phyloP scores from a whole-genome alignment of 1,140 invertebrate genomes.

The Apis mellifera region DNA sequence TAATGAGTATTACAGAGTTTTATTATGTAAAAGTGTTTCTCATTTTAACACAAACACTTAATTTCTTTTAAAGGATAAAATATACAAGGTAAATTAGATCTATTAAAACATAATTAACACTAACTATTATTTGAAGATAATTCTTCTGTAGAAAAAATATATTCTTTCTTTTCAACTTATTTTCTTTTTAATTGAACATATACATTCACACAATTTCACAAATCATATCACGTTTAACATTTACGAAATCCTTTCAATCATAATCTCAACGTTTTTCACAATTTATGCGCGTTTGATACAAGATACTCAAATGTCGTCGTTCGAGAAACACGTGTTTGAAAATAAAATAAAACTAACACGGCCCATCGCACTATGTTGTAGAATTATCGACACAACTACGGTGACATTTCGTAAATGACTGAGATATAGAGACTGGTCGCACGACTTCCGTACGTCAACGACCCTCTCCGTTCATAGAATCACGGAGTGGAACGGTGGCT shows the following conservation, averaged over 20 bases:
- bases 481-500: constrained; percentile 40
- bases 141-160: neutral
- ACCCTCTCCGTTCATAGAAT: constrained; percentile 29
- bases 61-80: no score
- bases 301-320: neutral
- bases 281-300: neutral
- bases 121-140: no score
- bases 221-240: neutral
- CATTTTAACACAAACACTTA: no score
- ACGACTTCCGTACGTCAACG: constrained; percentile 59
- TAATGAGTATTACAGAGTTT: no score
- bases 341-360: constrained; percentile 4
- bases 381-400: neutral
- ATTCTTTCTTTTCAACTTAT: no score
- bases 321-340: neutral
- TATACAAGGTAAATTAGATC: no score
- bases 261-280: neutral
- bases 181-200: no score
- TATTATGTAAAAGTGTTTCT: no score
- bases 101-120: no score
- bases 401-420: constrained; percentile 33
- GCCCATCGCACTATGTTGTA: neutral
- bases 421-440: constrained; percentile 58
- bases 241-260: neutral
- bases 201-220: no score